These are phyloP conservation scores for Centroberyx gerrardi DNA, from an alignment of 2,797 vertebrate species.

Conservation along the genomic window DNA sequence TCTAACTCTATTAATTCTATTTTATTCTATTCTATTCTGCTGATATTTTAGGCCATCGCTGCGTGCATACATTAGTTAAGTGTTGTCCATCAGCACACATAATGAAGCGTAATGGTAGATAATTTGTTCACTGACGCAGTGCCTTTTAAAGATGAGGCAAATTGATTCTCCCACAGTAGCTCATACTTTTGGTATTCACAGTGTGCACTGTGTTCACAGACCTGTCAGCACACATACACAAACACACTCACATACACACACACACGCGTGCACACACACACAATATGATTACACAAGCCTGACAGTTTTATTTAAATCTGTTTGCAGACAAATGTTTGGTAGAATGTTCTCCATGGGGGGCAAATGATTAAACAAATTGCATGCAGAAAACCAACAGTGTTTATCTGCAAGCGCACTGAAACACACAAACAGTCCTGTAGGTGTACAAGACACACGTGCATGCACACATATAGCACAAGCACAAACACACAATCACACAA, in stretches of 20 bases:
- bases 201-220: constrained; percentile 18
- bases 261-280: constrained; percentile 32
- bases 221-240: constrained; percentile 26
- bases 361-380: constrained; percentile 65
- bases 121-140: constrained; percentile 76
- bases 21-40: not conserved
- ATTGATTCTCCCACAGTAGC: constrained; percentile 65
- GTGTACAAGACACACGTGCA: constrained; percentile 25
- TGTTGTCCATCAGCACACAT: constrained; percentile 73
- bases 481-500: constrained; percentile 13
- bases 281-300: constrained; percentile 44
- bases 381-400: constrained; percentile 44
- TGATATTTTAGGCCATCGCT: constrained; percentile 34
- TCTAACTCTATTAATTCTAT: too few relatives aligned
- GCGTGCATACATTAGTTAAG: constrained; percentile 66
- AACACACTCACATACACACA: constrained; percentile 23
- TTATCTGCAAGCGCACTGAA: constrained; percentile 31
- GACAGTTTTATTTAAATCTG: constrained; percentile 68
- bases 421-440: constrained; percentile 32
- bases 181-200: constrained; percentile 58
- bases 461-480: constrained; percentile 13
- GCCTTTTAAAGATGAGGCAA: constrained; percentile 73
- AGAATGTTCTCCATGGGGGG: constrained; percentile 63
- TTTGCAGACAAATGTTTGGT: constrained; percentile 66
- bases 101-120: constrained; percentile 78